Evolutionary conservation across 1,140 invertebrate species (phyloP), one percentile per base, ranked within the genome.

Genomic region (Apocrypta bakeri): DNA sequence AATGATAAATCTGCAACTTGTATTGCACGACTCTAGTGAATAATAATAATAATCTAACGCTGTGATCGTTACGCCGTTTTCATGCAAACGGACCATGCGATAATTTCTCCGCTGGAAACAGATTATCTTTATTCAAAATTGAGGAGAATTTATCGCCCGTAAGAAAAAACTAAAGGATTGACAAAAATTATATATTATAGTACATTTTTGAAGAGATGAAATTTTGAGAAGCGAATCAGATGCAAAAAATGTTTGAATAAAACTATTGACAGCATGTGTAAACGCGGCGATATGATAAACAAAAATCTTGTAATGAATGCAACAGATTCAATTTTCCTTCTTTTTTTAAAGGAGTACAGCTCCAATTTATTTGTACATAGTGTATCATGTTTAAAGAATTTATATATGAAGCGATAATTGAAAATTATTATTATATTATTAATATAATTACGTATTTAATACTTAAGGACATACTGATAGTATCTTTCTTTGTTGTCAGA

Each of bases 291-390:
- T 27, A 74, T 82, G 40, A 79, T 79, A 73, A 56, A 72, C 72
- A 56, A 75, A 56, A 73, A 78, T 79, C 63, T 24, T 48, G 31
- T 74, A 75, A 75, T 69, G 27, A 83, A 74, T 83, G 76, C 37
- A 74, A 78, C 68, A 73, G 56, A 66, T 78, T 82, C 68, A 78
- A 61, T 72, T 72, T 68, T 79, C 61, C 11, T 64, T 79, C 33
- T 4, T 84, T 86, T 86, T 86, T 84, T 48, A 84, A 85, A 77
- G 76, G 82, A 84, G 82, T 83, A 85, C 72, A 83, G 48, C 85
- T 86, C 85, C 84, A 82, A 64, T 85, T 90, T 89, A 89, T 89
- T 90, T 91, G 90, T 91, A 91, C 63, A 91, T 91, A 90, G 84
- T 90, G 89, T 91, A 91, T 87, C 86, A 91, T 90, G 87, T 86